These are phyloP conservation scores for Trichechus manatus DNA, from an alignment of 2,113 vertebrate genomes.

Conservation along the genomic window DNA sequence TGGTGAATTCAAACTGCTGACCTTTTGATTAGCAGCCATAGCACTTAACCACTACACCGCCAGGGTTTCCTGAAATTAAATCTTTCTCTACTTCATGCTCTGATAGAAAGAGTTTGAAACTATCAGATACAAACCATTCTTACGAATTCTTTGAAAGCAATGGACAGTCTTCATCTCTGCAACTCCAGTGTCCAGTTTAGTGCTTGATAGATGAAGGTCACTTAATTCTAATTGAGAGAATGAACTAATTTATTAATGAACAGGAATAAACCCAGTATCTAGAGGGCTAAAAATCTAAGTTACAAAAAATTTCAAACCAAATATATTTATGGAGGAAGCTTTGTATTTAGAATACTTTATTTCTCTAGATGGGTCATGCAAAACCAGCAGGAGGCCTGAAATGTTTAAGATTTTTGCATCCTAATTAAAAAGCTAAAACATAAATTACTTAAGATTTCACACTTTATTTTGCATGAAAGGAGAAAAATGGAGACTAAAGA, in stretches of 20 bases:
- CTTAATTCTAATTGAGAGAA: neutral
- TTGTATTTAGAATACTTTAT: neutral
- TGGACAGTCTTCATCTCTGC: neutral
- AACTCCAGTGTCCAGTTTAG: neutral
- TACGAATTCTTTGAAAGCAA: neutral
- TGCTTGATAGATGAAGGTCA: neutral
- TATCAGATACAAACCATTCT: neutral
- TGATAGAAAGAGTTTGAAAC: neutral
- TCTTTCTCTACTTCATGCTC: neutral
- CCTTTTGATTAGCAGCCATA: too few relatives aligned
- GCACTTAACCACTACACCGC: too few relatives aligned
- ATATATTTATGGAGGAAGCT: neutral
- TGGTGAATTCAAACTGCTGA: too few relatives aligned
- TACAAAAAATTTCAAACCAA: neutral
- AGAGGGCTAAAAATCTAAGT: neutral
- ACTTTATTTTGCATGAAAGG: neutral
- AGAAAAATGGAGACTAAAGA: neutral
- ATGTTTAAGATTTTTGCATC: neutral
- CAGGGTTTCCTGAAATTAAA: neutral
- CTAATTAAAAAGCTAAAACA: neutral
- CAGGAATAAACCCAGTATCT: neutral
- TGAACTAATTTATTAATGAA: constrained; percentile 8
- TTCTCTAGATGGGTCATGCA: neutral
- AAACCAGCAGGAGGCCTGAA: neutral
- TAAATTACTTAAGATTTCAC: neutral